These are phyloP conservation scores for Ganaspis brasiliensis DNA, from an alignment of 2,888 invertebrate genomes.

Conservation along the genomic window DNA sequence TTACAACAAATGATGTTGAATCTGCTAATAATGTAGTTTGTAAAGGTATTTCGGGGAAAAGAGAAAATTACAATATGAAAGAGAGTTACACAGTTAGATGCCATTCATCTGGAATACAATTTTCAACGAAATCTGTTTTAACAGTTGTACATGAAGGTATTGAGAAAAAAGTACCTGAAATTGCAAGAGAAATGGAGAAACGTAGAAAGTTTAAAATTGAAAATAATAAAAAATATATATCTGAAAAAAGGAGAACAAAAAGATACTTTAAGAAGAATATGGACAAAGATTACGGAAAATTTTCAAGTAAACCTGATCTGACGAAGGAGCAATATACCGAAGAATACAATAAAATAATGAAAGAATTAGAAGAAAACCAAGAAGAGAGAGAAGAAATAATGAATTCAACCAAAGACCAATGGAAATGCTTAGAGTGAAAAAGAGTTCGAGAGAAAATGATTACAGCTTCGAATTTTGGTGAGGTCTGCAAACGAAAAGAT, in stretches of 20 bases:
- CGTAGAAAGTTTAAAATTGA: neutral
- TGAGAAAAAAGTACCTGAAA: neutral
- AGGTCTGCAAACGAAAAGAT: neutral
- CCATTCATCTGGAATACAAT: neutral
- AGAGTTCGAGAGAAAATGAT: neutral
- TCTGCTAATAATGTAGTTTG: neutral
- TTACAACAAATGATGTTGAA: slow-evolving; percentile 8
- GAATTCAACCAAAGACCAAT: neutral
- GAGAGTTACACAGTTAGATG: neutral
- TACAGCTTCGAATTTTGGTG: neutral
- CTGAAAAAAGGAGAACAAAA: neutral
- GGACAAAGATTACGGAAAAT: neutral
- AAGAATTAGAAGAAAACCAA: neutral
- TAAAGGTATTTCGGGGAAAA: neutral
- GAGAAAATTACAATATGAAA: neutral
- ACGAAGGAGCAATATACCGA: neutral
- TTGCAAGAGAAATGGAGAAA: neutral
- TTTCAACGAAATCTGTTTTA: neutral
- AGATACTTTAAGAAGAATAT: neutral
- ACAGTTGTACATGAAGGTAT: slow-evolving; percentile 1
- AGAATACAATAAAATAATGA: neutral
- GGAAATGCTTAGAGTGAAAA: neutral
- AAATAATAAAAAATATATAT: neutral
- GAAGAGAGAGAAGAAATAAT: neutral
- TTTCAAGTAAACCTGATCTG: neutral